Conservation (phyloP, 2,113 vertebrate species). For the Tapirus terrestris region DNA sequence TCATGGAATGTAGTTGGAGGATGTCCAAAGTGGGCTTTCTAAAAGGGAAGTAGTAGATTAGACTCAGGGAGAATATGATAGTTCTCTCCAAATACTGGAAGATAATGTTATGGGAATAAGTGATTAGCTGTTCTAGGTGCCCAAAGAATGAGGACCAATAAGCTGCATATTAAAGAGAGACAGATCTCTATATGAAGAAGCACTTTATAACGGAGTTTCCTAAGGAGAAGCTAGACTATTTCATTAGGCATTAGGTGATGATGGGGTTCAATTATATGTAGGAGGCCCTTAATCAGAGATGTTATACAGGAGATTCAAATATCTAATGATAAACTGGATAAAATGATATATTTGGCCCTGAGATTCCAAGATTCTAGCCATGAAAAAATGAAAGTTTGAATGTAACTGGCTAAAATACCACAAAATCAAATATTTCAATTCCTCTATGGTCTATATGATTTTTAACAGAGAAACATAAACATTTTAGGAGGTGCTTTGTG, state of each 20-base stretch:
- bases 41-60: neutral
- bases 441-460: neutral
- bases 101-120: neutral
- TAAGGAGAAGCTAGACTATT: neutral
- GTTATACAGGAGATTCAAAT: neutral
- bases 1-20: neutral
- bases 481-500: neutral
- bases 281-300: neutral
- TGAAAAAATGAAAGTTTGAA: neutral
- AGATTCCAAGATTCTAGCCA: neutral
- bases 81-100: neutral
- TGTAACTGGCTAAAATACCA: neutral
- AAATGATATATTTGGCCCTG: neutral
- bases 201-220: neutral
- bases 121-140: neutral
- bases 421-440: neutral
- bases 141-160: neutral
- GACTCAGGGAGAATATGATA: neutral
- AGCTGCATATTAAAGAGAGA: neutral
- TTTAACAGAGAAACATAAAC: neutral
- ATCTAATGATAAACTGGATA: neutral
- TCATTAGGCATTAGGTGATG: neutral
- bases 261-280: neutral
- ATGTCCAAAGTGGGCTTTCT: neutral
- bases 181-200: neutral